phyloP scores from a whole-genome alignment of 1,140 invertebrate species.

The Delia radicum region DNA sequence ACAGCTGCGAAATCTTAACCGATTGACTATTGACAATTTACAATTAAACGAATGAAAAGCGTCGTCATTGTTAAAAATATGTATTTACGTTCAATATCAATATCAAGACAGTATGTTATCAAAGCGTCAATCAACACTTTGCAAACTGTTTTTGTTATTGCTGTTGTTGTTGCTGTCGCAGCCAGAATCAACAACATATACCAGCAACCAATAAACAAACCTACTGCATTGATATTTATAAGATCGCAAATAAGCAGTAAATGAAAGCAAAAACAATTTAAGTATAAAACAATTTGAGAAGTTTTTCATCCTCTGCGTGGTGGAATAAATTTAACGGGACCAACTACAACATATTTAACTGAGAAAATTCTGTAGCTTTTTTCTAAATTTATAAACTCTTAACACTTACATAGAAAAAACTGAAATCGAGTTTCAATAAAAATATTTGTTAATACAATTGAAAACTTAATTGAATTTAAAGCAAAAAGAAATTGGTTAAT shows the following conservation, averaged over 20 bases:
- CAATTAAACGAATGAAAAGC: conserved; percentile 16
- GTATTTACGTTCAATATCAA: no score
- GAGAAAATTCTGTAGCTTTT: no score
- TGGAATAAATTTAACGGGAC: neutral
- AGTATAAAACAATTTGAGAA: neutral
- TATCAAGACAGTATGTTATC: conserved; percentile 22
- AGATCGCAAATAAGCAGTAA: neutral
- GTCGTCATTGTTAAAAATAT: conserved; percentile 6
- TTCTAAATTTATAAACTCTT: no score
- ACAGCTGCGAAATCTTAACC: conserved; percentile 22
- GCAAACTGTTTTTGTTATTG: neutral
- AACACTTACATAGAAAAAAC: no score
- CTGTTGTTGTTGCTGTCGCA: no score
- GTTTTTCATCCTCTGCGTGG: neutral
- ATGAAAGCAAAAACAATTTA: neutral
- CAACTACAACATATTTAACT: no score
- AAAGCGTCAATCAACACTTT: conserved; percentile 23
- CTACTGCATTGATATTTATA: neutral
- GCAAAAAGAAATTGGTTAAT: no score
- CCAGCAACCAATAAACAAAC: neutral
- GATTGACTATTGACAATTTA: conserved; percentile 23
- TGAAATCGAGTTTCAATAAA: no score
- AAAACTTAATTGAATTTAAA: no score
- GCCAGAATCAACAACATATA: neutral
- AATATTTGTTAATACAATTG: no score